Evolutionary conservation across 2,797 vertebrate genomes (phyloP).

Genomic region (Spizella passerina): DNA sequence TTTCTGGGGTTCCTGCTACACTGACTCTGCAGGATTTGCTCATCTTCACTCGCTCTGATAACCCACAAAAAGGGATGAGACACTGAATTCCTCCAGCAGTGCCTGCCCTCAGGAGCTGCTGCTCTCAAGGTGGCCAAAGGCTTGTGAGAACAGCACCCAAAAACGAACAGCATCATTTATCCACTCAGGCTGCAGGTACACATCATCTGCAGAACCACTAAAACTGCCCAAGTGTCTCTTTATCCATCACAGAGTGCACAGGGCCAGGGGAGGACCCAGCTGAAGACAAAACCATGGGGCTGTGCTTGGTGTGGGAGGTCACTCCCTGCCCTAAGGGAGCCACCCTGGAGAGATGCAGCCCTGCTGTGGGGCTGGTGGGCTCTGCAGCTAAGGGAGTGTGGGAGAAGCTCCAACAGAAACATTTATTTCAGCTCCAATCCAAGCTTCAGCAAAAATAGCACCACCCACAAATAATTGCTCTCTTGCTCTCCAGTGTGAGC

Average conservation of each 20-base stretch:
- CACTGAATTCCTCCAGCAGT: neutral
- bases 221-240: neutral
- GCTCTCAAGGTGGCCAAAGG: neutral
- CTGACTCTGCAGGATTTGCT: neutral
- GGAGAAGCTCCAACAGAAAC: neutral
- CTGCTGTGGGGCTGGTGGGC: neutral
- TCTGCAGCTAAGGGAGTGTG: neutral
- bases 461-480: slow-evolving; percentile 48
- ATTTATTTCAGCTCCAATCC: slow-evolving; percentile 4
- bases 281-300: neutral
- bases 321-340: neutral
- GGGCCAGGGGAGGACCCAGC: neutral
- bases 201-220: neutral
- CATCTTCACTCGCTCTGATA: neutral
- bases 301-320: neutral
- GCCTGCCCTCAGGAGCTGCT: neutral
- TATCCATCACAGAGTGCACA: neutral
- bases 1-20: neutral
- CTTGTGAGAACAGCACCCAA: neutral
- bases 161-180: neutral
- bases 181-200: neutral
- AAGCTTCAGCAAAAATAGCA: slow-evolving; percentile 33
- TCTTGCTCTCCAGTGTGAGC: slow-evolving; percentile 19
- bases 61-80: neutral
- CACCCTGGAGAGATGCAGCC: neutral